Evolutionary conservation across 2,113 vertebrate species (phyloP), one percentile per base, ranked within the genome.

Genomic region (Connochaetes taurinus): DNA sequence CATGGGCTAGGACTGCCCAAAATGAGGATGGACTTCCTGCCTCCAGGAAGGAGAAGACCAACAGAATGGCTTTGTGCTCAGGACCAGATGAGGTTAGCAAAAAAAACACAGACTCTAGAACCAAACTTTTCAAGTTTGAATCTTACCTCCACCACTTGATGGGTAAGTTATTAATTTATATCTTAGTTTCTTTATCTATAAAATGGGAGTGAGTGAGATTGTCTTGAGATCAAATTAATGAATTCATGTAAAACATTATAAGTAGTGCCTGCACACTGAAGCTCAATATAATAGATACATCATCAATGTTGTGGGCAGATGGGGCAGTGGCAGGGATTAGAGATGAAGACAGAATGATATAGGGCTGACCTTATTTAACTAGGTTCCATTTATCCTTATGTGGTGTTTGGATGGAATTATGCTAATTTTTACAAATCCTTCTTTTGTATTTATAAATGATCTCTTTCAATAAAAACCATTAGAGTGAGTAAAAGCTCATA

Each of bases 11-110:
- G 10, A 21, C 50, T 16, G 14, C 3, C 33, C 1, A 16, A 7
- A 3, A n/a, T 10, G n/a, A 67, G 57, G 2, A 6, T 9, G n/a
- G 29, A 19, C 0, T 13, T 71, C 33, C 11, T 13, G 3, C 5
- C 57, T 12, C 16, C 2, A 1, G 16, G 47, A 82, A 94, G 31
- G 23, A 29, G 14, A 17, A 9, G 33, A 12, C 4, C 4, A 19
- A 9, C 29, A 13, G 33, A 33, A 5, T 1, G n/a, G 33, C 27
- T 83, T 33, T 43, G 11, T 12, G 25, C 89, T 21, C 29, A 5
- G 45, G 60, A 55, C 36, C 36, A 1, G 36, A 47, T 1, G 31
- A 78, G 7, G 10, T 40, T 1, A 40, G 45, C 62, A 21, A 53
- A 17, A 11, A 55, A 88, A 84, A 9, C 5, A 58, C 31, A 64